Evolutionary conservation across 2,113 vertebrate species (phyloP), one percentile per base, ranked within the genome.

Genomic region (Epinephelus lanceolatus): DNA sequence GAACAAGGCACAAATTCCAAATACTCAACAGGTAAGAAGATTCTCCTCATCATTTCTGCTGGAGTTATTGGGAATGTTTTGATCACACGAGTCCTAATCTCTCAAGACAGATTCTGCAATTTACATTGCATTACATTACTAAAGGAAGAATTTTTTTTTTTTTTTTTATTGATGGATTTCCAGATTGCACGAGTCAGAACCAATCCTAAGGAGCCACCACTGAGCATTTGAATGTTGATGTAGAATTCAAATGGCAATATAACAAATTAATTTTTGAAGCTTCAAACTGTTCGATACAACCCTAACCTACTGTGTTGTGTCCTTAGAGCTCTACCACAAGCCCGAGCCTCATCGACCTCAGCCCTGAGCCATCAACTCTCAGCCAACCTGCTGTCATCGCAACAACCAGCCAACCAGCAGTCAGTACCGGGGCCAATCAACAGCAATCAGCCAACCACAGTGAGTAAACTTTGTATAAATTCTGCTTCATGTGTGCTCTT

Each of bases 381-480:
- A 94, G 78, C 83, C 94, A 95, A 76, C 86, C 96, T 66, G 95
- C 93, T 30, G 61, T 88, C 61, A 84, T 87, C 49, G 42, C 87
- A 56, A 62, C 94, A 47, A 86, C 86, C 90, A 93, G 83, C 85
- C 92, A 93, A 80, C 85, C 92, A 3, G 37, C 71, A 19, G 75
- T 75, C 61, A 89, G 71, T 85, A n/a, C 57, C 51, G 79, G 92
- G 12, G 91, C 96, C 1, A 94, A 93, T 88, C 95, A 96, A 49
- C 91, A 93, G 86, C 77, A 80, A 19, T n/a, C 83, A 10, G 94
- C 95, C 53, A 94, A 93, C 83, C 96, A 95, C 92, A 96, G 97
- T 98, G 88, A 91, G 96, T 60, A 40, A 37, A 52, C 69, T 15
- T 21, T 45, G 3, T 7, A 8, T 19, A 45, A 69, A 19, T 12